Evolutionary conservation across 2,797 vertebrate species (phyloP), one percentile per base, ranked within the genome.

Genomic region (Morus bassanus): DNA sequence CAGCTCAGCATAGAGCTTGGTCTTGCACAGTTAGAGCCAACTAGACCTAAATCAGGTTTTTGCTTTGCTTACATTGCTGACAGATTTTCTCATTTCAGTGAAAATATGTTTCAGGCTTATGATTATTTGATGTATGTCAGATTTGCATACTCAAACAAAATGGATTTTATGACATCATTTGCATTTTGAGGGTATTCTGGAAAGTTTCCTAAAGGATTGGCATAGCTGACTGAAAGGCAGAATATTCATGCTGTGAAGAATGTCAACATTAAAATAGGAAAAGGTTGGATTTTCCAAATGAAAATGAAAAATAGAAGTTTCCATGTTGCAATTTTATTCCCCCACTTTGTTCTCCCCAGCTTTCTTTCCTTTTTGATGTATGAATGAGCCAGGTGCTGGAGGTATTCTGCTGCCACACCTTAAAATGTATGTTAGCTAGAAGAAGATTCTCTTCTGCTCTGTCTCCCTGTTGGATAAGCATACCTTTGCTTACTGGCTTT

Each of bases 141-240:
- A 95, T 95, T 94, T 93, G 68, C 74, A 92, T 94, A 80, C 57
- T 91, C 60, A 78, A 96, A 70, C 39, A 95, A 97, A 95, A 89
- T 80, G 41, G 25, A 4, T 69, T 95, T 95, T 96, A 89, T 86
- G 63, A 91, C 18, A 92, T 35, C 33, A 86, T 92, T 91, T 95
- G 50, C 74, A 78, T 94, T 91, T 92, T 85, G 64, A 95, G 77
- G 78, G 48, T 75, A 94, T 88, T 87, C 57, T 94, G 76, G 67
- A 89, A 95, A 89, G 35, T 75, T 21, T 95, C 48, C 63, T 78
- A 59, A 89, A 93, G 61, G 59, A 73, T 22, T 93, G 77, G 19
- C 25, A 50, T 35, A 73, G 37, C 64, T 89, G 50, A 63, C 73
- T 81, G 85, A 85, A 88, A 94, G 41, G 60, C 41, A 88, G 57